Percentiles rank a stretch among this genome's conserved stretches.
phyloP scores from a whole-genome alignment of 53 echinoderm and acorn worm species.

The Antedon mediterranea region DNA sequence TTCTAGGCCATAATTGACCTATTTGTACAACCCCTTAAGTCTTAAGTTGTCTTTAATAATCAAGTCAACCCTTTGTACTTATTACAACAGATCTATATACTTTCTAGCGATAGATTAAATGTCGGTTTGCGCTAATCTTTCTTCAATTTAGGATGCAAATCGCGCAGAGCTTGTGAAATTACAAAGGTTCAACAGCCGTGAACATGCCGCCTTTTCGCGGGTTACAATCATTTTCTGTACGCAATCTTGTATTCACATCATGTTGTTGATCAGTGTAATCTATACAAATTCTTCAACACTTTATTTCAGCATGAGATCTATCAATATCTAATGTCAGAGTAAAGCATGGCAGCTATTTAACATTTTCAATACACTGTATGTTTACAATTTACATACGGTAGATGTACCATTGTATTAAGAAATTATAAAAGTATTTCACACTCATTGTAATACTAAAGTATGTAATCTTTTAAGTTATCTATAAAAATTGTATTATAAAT shows the following conservation, averaged over 20 bases:
- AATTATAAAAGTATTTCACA: too few relatives aligned
- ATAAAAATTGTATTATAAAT: too few relatives aligned
- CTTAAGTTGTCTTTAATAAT: neutral
- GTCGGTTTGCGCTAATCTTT: neutral
- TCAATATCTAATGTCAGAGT: neutral
- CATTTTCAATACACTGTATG: too few relatives aligned
- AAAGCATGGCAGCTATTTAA: too few relatives aligned
- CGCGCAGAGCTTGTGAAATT: neutral
- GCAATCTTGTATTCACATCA: neutral
- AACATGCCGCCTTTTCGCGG: neutral
- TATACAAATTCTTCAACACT: neutral
- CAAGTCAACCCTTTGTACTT: neutral
- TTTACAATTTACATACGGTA: too few relatives aligned
- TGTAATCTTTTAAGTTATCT: too few relatives aligned
- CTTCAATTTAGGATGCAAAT: constrained; percentile 1
- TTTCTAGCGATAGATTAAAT: neutral
- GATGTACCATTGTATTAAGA: too few relatives aligned
- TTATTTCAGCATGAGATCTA: neutral
- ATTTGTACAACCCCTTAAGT: neutral
- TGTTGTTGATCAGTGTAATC: neutral
- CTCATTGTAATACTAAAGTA: too few relatives aligned
- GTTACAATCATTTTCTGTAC: neutral
- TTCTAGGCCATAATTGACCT: neutral
- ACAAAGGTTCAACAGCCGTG: neutral
- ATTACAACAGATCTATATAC: neutral